Conservation (phyloP, 2,113 vertebrate genomes). For the Hemiprocne comata region DNA sequence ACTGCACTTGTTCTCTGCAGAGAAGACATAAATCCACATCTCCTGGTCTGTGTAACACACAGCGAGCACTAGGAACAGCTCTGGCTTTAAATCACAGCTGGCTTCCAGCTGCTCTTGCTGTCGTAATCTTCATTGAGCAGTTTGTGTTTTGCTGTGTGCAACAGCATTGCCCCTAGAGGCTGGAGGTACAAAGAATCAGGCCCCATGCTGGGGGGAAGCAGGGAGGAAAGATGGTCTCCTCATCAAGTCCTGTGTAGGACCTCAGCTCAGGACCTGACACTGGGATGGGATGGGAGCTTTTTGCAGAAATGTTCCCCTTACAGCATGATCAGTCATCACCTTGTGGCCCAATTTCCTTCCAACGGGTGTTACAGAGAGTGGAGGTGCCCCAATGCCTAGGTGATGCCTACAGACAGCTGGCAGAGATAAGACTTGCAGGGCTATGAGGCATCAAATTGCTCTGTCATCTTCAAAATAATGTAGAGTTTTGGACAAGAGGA, state of each 20-base stretch:
- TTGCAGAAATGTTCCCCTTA: background rate
- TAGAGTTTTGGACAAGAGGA: background rate
- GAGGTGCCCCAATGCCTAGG: background rate
- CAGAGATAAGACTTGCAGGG: background rate
- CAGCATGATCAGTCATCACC: background rate
- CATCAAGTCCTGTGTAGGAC: fast-evolving
- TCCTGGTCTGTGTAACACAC: background rate
- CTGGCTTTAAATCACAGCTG: background rate
- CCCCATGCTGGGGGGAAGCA: fast-evolving
- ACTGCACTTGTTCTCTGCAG: slow-evolving; percentile 31
- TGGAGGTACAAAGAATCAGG: background rate
- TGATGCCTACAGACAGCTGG: background rate
- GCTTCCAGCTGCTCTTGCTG: background rate
- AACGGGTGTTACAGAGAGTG: too few relatives aligned
- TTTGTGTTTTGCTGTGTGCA: background rate
- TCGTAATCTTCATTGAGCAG: background rate
- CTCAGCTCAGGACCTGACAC: background rate
- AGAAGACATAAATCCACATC: slow-evolving; percentile 26
- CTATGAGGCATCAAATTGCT: background rate
- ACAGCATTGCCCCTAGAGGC: background rate
- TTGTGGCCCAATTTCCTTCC: background rate
- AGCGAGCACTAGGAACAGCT: background rate
- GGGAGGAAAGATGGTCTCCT: background rate
- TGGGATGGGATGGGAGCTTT: background rate
- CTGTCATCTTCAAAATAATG: background rate